Conservation (phyloP, 2,113 vertebrate genomes). For the Coturnix japonica region DNA sequence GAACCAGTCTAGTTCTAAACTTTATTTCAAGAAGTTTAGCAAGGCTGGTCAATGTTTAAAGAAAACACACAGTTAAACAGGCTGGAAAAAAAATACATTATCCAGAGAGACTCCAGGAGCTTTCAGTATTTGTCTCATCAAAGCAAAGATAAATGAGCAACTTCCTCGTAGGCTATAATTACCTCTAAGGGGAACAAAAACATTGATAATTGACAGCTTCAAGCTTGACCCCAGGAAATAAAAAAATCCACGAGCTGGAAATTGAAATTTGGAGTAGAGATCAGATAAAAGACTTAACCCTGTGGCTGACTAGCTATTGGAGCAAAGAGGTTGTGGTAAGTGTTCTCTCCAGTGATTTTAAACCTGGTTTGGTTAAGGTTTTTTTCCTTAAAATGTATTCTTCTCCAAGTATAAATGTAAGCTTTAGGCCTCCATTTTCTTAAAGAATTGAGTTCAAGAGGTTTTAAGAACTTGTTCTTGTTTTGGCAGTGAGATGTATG, state of each 20-base stretch:
- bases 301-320: background rate
- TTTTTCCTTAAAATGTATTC: background rate
- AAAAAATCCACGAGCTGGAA: slow-evolving; percentile 17
- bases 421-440: background rate
- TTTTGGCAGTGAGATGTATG: background rate
- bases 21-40: background rate
- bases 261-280: slow-evolving; percentile 24
- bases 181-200: slow-evolving; percentile 49
- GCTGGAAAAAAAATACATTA: slow-evolving; percentile 31
- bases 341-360: background rate
- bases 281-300: background rate
- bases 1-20: background rate
- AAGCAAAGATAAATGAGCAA: slow-evolving; percentile 59
- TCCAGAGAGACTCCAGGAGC: background rate
- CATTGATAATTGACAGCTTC: slow-evolving; percentile 53
- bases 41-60: background rate
- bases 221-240: slow-evolving; percentile 53
- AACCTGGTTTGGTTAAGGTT: background rate
- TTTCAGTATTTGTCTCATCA: slow-evolving; percentile 48
- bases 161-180: slow-evolving; percentile 25
- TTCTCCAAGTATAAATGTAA: background rate
- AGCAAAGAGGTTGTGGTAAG: background rate
- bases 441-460: background rate
- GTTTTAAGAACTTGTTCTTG: background rate
- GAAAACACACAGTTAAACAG: slow-evolving; percentile 17